Base-by-base conservation (phyloP, 1,140 invertebrate species). In the Aphelenchoides avenae region DNA sequence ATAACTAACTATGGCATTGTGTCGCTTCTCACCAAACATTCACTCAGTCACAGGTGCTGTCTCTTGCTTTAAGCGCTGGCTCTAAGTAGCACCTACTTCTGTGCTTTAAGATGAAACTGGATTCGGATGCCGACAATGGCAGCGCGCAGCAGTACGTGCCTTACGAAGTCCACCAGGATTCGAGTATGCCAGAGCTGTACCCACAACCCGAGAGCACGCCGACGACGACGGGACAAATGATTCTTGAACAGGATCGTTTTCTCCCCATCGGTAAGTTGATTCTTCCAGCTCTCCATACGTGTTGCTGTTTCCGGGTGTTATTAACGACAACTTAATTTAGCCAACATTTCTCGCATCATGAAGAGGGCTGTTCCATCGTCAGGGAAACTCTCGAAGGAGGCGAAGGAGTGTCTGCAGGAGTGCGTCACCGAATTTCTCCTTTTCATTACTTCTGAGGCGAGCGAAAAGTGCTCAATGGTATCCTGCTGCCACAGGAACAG, bases 271-370 rank as follows among this genome's bases (percentile, higher is more conserved):
- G 71, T 73, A 27, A 50, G 57, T 11, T 15, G 15, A n/a, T n/a
- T 22, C 34, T 20, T 22, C 42, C 0, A 52, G 1, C 15, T 4
- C 13, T 39, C 31, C 13, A 5, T 22, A 59, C 29, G 26, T 20
- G 11, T n/a, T n/a, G n/a, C n/a, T 15, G 7, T 52, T 57, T 5
- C 52, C 1, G 9, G 15, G n/a, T n/a, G 5, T 20, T 11, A 33
- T 31, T 60, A n/a, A 20, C 5, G 31, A 6, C 55, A 2, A 30
- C 15, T 59, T 34, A 4, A 7, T 67, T 68, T 51, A 66, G 94
- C 94, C 20, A 99, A 99, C 82, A 91, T 99, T 40, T 90, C 91
- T 0, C 88, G 96, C 80, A 95, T 99, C 37, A 99, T 99, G 95
- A 98, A 98, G 80, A 85, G 88, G 76, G 89, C 90, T 4, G 91